Base-by-base conservation (phyloP, 2,888 invertebrate species). In the Amiota minor region DNA sequence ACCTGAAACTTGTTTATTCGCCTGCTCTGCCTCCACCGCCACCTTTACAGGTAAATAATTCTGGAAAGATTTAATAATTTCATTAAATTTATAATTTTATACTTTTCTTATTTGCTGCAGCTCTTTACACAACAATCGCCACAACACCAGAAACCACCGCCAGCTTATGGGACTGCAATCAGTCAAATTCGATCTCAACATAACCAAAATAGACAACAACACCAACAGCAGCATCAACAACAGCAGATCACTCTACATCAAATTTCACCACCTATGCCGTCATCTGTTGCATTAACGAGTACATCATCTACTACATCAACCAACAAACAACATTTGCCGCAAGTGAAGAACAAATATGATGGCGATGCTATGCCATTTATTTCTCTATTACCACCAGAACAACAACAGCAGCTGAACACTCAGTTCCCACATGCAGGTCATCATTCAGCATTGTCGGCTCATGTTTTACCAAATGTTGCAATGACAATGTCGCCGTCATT, bases 141-240 rank as follows among this genome's bases (percentile, higher is more conserved):
- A 75, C 84, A 88, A 71, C 90, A 88, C 75, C 87, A 89, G 74
- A 89, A 89, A 80, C 90, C 89, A 78, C 89, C 89, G 75, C 90
- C 89, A 72, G 89, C 89, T 72, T 90, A 89, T 81, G 89, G 89
- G 79, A 84, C 89, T 74, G 90, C 89, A 83, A 89, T 89, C 81
- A 89, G 88, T 87, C 89, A 89, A 88, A 87, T 89, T 80, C 82
- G 89, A 89, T 90, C 89, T 89, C 89, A 89, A 83, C 86, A 89
- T 80, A 88, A 87, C 86, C 89, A 89, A 88, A 89, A 83, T 73
- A 85, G 88, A 65, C 84, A 86, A 62, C 79, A 78, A n/a, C 71
- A 74, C 9, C 75, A 75, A 10, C 49, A 72, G 16, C 67, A 49
- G 16, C 55, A 45, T 23, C 47, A 50, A 61, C 76, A 74, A 0